Evolutionary conservation across 2,113 vertebrate genomes (phyloP), one percentile per base, ranked within the genome.

Genomic region (Phylloscopus trochilus): DNA sequence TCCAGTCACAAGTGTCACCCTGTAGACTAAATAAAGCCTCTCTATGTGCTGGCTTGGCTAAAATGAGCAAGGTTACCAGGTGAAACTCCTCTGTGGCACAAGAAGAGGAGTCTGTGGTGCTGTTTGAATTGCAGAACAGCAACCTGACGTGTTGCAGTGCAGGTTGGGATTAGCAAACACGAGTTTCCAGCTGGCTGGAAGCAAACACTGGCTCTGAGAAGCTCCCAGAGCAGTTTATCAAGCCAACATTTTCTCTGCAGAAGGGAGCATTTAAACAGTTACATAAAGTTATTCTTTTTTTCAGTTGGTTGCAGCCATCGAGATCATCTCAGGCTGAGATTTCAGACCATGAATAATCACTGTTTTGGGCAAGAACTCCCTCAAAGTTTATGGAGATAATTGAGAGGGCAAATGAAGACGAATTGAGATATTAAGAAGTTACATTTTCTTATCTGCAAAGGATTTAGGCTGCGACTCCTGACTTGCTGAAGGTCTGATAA

Each of bases 371-470:
- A 74, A 91, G 69, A 87, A 72, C 59, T 81, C 44, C 44, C 73
- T 93, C 69, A 70, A 67, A 94, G 64, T 88, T 94, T 91, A 63
- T 60, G 23, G 35, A 62, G 66, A 78, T 92, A 92, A 92, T 27
- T 51, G 52, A 72, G 79, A 95, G 13, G 47, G 47, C 60, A 79
- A 93, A 90, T 35, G 10, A 87, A 77, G 69, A 93, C 31, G 43
- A 93, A 90, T 21, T 63, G 80, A 86, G 67, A 83, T 80, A 84
- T 92, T 89, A 80, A 55, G 83, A 96, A 82, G 83, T 23, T 68
- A 28, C 39, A 53, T 90, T 92, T 96, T 73, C 91, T 95, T 96
- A 95, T 96, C 88, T 96, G 58, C 56, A 90, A 89, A 89, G 77
- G 94, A 68, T 93, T 95, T 90, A 13, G 55, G 49, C 90, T 75